phyloP scores from a whole-genome alignment of 2,113 vertebrate species.

The Ptilonorhynchus violaceus region DNA sequence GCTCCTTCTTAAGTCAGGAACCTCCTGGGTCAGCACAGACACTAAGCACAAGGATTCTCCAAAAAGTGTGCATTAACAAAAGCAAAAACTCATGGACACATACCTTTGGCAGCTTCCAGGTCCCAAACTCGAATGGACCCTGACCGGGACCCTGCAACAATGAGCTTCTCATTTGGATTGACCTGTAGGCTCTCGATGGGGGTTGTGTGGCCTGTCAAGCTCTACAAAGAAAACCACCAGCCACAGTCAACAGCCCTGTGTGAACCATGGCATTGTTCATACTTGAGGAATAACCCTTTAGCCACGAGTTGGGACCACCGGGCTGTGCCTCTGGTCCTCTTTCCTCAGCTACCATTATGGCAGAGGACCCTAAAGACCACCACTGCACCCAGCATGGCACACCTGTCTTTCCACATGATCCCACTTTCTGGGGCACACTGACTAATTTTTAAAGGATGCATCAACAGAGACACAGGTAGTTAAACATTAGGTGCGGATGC shows the following conservation, averaged over 20 bases:
- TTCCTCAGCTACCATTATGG: background rate
- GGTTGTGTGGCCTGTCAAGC: conserved; percentile 88
- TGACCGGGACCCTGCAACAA: conserved; percentile 91
- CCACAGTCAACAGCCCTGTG: background rate
- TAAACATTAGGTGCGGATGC: background rate
- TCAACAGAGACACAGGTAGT: background rate
- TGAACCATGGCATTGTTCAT: rapidly evolving
- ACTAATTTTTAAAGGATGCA: background rate
- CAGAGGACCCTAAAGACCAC: background rate
- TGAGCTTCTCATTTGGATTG: conserved; percentile 87
- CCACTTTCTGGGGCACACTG: background rate
- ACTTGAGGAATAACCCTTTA: rapidly evolving
- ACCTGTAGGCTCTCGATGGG: conserved; percentile 92
- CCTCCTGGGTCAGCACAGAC: background rate
- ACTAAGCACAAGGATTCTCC: background rate
- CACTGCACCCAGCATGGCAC: background rate
- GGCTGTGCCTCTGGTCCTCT: background rate
- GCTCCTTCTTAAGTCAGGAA: background rate
- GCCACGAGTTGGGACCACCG: background rate
- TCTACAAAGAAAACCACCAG: conserved; percentile 72
- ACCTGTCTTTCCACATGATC: background rate
- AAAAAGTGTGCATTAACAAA: background rate
- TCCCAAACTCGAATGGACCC: conserved; percentile 96
- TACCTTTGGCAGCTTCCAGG: conserved; percentile 96
- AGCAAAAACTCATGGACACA: background rate